A percentile compares a stretch with the other conserved stretches of the same genome.
These are phyloP conservation scores for Caenorhabditis inopinata DNA, from an alignment of 1,140 invertebrate species.

Conservation along the genomic window DNA sequence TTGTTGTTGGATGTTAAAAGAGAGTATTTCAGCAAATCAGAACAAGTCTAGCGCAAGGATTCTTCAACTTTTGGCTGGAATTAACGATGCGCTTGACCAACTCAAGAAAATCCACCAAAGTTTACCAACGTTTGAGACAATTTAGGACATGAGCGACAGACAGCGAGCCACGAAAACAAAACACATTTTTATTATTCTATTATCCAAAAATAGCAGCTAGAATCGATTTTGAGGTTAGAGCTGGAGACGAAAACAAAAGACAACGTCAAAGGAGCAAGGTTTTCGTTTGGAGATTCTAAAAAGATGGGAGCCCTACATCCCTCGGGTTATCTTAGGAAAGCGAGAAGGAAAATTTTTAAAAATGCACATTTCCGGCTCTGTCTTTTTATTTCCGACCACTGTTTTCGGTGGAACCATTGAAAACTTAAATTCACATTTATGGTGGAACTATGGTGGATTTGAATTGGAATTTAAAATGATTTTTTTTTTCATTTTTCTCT, in stretches of 20 bases:
- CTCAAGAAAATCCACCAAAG: no score
- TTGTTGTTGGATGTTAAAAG: no score
- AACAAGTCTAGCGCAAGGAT: no score
- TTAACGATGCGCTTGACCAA: no score
- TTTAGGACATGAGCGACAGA: no score
- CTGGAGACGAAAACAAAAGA: neutral
- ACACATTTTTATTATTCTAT: conserved; percentile 4
- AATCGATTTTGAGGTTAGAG: neutral
- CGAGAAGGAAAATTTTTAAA: no score
- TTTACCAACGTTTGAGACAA: no score
- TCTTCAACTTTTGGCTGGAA: no score
- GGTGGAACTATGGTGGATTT: neutral
- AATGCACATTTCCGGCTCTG: neutral
- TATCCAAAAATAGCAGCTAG: neutral
- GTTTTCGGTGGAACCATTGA: neutral
- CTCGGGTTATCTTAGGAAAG: conserved; percentile 5
- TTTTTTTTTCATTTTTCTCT: neutral
- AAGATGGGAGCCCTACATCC: neutral
- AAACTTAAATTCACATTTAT: neutral
- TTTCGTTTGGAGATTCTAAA: neutral
- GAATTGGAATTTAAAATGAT: conserved; percentile 1
- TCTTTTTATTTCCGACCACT: neutral
- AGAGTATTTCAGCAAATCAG: no score
- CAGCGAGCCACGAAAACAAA: no score
- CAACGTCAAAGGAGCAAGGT: neutral